Percentiles rank a stretch among this genome's conserved stretches.
Conservation (phyloP, 2,797 vertebrate genomes). For the Avahi laniger region DNA sequence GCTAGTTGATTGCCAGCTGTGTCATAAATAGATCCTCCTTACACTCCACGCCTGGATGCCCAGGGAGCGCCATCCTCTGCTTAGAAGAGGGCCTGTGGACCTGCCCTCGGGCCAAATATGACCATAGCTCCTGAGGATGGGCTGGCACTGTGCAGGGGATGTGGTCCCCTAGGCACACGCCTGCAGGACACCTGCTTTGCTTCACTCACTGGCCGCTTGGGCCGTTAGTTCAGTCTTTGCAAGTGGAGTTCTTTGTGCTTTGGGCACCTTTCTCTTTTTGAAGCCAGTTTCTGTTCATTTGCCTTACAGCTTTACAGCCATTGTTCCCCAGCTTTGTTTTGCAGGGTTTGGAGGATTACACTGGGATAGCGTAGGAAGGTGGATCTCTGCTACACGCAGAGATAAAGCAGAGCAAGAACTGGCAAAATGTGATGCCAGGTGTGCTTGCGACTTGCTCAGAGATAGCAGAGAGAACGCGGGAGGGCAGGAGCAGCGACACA, state of each 20-base stretch:
- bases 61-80: neutral
- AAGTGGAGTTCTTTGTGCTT: neutral
- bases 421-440: accelerated
- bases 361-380: neutral
- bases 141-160: neutral
- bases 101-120: neutral
- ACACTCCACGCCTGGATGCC: neutral
- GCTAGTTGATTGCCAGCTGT: neutral
- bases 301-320: neutral
- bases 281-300: neutral
- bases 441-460: neutral
- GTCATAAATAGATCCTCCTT: neutral
- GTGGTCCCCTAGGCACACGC: neutral
- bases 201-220: neutral
- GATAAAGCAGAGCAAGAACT: neutral
- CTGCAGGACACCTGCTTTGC: neutral
- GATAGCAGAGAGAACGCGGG: neutral
- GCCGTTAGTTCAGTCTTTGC: neutral
- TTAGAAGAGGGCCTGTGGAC: neutral
- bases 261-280: neutral
- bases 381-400: neutral
- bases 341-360: neutral
- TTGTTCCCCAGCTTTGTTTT: neutral
- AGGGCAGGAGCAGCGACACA: accelerated
- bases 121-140: neutral